Base-by-base conservation (phyloP, 2,113 vertebrate genomes). In the Dipodomys ordii region DNA sequence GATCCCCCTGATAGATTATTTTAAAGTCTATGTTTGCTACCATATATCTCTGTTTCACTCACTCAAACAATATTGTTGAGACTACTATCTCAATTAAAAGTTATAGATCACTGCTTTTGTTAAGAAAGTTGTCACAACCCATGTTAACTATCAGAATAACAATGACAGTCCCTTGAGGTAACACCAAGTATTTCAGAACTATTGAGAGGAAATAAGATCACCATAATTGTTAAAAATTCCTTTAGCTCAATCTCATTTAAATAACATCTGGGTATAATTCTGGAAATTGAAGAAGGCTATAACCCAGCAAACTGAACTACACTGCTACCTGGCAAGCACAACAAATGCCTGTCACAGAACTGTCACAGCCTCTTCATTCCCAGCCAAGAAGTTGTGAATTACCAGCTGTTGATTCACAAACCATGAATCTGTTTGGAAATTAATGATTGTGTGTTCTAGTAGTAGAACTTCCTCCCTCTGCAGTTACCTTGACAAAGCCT, bases 401-500 rank as follows among this genome's bases (percentile, higher is more conserved):
- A 93, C 96, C 84, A 57, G n/a, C 57, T 91, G 84, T 94, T 96
- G 95, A 93, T 97, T 97, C 89, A 91, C 73, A 91, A 89, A 92
- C 44, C 87, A 80, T 87, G 87, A 97, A 96, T 96, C 93, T 94
- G n/a, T 94, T 94, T 94, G 93, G 76, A 94, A 87, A 94, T 86
- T 90, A 96, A 96, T 96, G 92, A 95, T 94, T 97, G 86, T 92
- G 73, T 78, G 53, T 96, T 97, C 93, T 83, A 92, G 96, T 60
- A 12, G 57, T 89, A 92, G 49, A 90, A 10, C 79, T 79, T 96
- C 91, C 90, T 96, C 92, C 87, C 0, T 0, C 65, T 96, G 94
- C 89, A 93, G 92, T 96, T 94, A 96, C 96, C 90, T 97, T 97
- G 97, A 97, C 78, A 95, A 95, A 95, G 97, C 84, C 35, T 94